These are phyloP conservation scores for Leguminivora glycinivorella DNA, from an alignment of 1,140 invertebrate genomes.

Conservation along the genomic window DNA sequence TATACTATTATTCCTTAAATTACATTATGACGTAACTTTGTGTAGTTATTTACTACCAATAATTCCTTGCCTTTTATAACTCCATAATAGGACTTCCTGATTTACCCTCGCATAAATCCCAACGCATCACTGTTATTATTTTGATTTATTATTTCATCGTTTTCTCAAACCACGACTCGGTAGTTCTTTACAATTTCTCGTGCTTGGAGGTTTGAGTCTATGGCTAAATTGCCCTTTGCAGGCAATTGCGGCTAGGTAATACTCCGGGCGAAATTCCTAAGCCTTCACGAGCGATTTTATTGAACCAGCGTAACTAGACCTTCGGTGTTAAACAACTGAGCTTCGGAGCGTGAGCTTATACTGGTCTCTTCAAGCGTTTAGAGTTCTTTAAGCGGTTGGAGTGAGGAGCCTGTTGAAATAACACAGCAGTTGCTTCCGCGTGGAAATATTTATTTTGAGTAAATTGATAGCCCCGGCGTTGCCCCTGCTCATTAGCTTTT, in stretches of 20 bases:
- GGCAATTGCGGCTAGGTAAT: slow-evolving; percentile 62
- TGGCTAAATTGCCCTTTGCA: slow-evolving; percentile 62
- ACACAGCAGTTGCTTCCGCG: slow-evolving; percentile 62
- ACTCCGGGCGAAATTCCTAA: slow-evolving; percentile 28
- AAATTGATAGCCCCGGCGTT: slow-evolving; percentile 59
- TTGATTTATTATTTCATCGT: slow-evolving; percentile 63
- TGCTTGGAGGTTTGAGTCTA: slow-evolving; percentile 55
- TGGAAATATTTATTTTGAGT: slow-evolving; percentile 69
- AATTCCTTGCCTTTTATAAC: background rate
- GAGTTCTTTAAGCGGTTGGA: background rate
- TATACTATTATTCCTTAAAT: background rate
- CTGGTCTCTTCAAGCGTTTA: background rate
- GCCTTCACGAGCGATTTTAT: background rate
- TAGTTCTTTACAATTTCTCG: slow-evolving; percentile 57
- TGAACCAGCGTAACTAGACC: background rate
- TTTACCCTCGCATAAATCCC: slow-evolving; percentile 45
- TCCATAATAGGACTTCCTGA: background rate
- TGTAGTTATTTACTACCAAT: background rate
- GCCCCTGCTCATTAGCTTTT: slow-evolving; percentile 52
- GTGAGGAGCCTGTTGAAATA: slow-evolving; percentile 51
- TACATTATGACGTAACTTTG: background rate
- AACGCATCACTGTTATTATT: slow-evolving; percentile 49
- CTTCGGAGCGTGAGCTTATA: background rate
- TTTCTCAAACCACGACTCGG: slow-evolving; percentile 47
- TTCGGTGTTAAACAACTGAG: background rate